Evolutionary conservation across 92 coral and sea anemone genomes (phyloP).

Genomic region (Phymanthus crucifer): DNA sequence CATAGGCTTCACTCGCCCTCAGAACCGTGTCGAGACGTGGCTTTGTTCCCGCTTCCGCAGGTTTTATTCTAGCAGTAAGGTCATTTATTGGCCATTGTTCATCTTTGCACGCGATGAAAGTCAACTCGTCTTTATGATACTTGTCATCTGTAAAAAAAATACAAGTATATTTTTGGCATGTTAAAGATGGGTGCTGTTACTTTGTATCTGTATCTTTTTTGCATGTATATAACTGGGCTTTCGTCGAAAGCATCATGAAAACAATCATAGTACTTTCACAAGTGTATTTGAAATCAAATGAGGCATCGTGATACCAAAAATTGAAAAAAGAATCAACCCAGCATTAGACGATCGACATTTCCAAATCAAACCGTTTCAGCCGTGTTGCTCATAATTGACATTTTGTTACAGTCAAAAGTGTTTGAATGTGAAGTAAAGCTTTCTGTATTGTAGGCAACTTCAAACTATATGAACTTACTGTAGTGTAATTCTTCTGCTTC

Average conservation of each 20-base stretch:
- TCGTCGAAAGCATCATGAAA: too few species aligned
- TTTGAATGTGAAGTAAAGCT: too few species aligned
- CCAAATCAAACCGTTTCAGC: background rate
- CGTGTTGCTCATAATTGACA: too few species aligned
- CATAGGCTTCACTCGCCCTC: constrained; percentile 12
- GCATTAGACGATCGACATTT: too few species aligned
- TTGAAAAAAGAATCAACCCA: background rate
- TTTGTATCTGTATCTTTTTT: too few species aligned
- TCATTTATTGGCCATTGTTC: constrained; percentile 5
- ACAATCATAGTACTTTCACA: too few species aligned
- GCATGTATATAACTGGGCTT: too few species aligned
- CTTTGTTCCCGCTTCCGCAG: background rate
- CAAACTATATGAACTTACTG: background rate
- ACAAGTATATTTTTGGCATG: too few species aligned
- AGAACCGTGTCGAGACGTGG: constrained; percentile 7
- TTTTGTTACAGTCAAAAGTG: too few species aligned
- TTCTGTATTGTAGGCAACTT: background rate
- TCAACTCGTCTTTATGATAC: constrained; percentile 15
- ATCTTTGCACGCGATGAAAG: background rate
- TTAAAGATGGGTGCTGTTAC: too few species aligned
- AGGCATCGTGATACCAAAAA: background rate
- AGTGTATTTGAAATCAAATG: too few species aligned
- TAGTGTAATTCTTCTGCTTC: constrained; percentile 21
- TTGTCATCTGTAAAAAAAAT: background rate
- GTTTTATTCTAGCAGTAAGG: background rate